Evolutionary conservation across 2,797 vertebrate species (phyloP), one percentile per base, ranked within the genome.

Genomic region (Pseudocheirus occidentalis): DNA sequence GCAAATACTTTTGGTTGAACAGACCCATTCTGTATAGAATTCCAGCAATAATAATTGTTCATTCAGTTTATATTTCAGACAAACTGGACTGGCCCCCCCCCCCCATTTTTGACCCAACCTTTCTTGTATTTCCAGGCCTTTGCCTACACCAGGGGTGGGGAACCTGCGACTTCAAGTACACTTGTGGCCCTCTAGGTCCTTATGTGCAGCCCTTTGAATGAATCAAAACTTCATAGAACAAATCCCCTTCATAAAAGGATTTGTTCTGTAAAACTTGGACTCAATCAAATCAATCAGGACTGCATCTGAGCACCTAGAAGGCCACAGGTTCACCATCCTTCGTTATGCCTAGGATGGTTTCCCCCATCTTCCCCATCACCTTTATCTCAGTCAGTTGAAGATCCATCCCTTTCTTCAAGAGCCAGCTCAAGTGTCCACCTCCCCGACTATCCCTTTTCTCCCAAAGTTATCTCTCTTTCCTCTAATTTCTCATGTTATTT

Each of bases 1-100:
- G 54, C 40, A 95, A 95, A n/a, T 93, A 13, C 95, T 95, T 62
- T 95, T 97, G 91, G 62, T 92, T 13, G 59, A 31, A 34, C 0
- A 16, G 34, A 66, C 14, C 13, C 62, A 18, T n/a, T n/a, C 62
- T n/a, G 34, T 62, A 31, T 62, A 31, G 59, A 62, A 62, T 34
- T 62, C 11, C 59, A 62, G 59, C 12, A 62, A n/a, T 62, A 34
- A n/a, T n/a, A 66, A 66, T 66, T 66, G 31, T 18, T n/a, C 34
- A n/a, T 66, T 66, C 10, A 66, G 62, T 66, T 66, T 66, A n/a
- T n/a, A n/a, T 66, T 66, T 34, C 16, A n/a, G 14, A 66, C 14
- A n/a, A 66, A 66, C 34, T 66, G 16, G 62, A 73, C 34, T n/a
- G 40, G n/a, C n/a, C n/a, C n/a, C n/a, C n/a, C 9, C 34, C 14